Evolutionary conservation across 2,888 invertebrate genomes (phyloP).

Genomic region (Himalopsyche japonica): DNA sequence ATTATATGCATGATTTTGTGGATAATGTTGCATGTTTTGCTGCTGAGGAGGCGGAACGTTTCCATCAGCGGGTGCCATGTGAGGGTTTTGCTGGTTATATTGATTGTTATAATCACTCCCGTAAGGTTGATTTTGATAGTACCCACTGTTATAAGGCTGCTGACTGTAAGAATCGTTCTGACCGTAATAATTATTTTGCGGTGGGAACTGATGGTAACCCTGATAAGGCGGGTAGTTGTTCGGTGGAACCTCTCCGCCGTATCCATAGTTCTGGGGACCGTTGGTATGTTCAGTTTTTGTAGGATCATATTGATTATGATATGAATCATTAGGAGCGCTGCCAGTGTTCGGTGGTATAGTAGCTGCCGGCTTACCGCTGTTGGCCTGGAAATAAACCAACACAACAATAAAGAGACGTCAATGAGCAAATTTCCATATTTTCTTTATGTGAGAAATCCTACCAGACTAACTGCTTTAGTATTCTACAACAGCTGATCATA

Average conservation of each 20-base stretch:
- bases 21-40: slow-evolving; percentile 30
- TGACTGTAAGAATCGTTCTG: slow-evolving; percentile 49
- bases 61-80: neutral
- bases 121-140: slow-evolving; percentile 51
- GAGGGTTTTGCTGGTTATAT: slow-evolving; percentile 22
- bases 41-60: slow-evolving; percentile 25
- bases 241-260: slow-evolving; percentile 28
- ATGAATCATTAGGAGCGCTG: slow-evolving; percentile 41
- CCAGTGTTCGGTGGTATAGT: slow-evolving; percentile 57
- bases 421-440: no score
- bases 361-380: slow-evolving; percentile 55
- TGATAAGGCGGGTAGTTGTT: slow-evolving; percentile 46
- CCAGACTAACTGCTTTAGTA: no score
- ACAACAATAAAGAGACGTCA: neutral
- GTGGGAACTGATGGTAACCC: slow-evolving; percentile 54
- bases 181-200: slow-evolving; percentile 51
- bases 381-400: slow-evolving; percentile 44
- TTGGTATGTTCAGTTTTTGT: slow-evolving; percentile 30
- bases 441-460: neutral
- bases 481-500: no score
- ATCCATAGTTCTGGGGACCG: slow-evolving; percentile 32
- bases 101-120: slow-evolving; percentile 48
- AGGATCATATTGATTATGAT: slow-evolving; percentile 22
- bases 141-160: slow-evolving; percentile 50
- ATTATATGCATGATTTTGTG: slow-evolving; percentile 44